A percentile compares a stretch with the other conserved stretches of the same genome.
These are phyloP conservation scores for Crossaster papposus DNA, from an alignment of 53 echinoderm and acorn worm species.

Conservation along the genomic window DNA sequence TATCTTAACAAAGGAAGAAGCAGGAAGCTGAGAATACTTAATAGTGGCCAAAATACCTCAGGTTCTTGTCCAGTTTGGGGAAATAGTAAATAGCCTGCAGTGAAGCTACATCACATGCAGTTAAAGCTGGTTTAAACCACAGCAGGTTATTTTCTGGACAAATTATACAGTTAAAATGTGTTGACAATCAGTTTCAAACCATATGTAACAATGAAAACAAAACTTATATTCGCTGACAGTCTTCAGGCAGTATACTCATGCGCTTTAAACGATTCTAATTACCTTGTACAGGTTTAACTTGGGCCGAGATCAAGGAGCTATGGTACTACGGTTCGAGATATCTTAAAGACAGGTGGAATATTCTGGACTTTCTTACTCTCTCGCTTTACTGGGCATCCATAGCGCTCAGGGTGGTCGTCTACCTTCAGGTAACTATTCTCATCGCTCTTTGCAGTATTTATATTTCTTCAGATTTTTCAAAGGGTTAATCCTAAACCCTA, in stretches of 20 bases:
- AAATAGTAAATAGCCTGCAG: not conserved
- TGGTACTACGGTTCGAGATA: conserved; percentile 95
- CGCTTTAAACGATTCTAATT: not conserved
- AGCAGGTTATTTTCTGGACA: not conserved
- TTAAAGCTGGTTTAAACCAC: not conserved
- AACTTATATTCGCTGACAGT: too few relatives aligned
- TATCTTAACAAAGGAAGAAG: not conserved
- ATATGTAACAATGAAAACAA: too few relatives aligned
- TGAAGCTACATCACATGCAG: not conserved
- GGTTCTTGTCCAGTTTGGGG: too few relatives aligned
- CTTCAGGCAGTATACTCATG: not conserved
- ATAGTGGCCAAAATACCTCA: too few relatives aligned
- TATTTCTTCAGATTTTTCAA: too few relatives aligned
- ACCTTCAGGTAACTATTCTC: conserved; percentile 52
- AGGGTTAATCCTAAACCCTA: too few relatives aligned
- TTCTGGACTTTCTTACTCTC: conserved; percentile 92
- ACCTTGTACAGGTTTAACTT: conserved; percentile 78
- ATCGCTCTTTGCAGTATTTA: too few relatives aligned
- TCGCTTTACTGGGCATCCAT: conserved; percentile 96
- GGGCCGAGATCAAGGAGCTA: conserved; percentile 94
- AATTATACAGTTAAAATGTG: too few relatives aligned
- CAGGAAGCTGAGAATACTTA: not conserved
- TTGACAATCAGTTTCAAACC: too few relatives aligned
- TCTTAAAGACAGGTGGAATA: conserved; percentile 94
- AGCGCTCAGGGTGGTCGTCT: conserved; percentile 87